Base-by-base conservation (phyloP, 1,140 invertebrate genomes). In the Lineus longissimus region DNA sequence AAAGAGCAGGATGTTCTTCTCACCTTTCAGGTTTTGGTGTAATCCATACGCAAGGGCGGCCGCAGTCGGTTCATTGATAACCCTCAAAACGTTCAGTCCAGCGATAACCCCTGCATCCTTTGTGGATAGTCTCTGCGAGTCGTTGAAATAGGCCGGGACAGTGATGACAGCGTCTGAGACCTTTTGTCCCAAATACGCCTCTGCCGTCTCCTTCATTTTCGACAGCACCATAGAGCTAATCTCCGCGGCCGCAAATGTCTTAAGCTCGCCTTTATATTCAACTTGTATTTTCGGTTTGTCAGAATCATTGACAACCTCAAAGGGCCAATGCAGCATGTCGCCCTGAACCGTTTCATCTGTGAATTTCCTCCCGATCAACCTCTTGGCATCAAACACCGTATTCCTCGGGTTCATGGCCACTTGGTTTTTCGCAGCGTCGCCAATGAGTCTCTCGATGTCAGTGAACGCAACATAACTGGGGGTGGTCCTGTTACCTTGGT, bases 181-280 rank as follows among this genome's bases (percentile, higher is more conserved):
- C 61, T 85, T 94, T 82, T 98, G 96, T 60, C 95, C 95, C 47
- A 98, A 85, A 78, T 97, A 98, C 59, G 94, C 94, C 82, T 98
- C 95, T 36, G 96, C 95, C 33, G 93, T 96, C 84, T 98, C 95
- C 85, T 95, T 98, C 95, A 98, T 98, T 83, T 98, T 98, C 19
- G 87, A 88, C 33, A 98, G 84, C 30, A 98, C 94, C 95, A 98
- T 98, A 63, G 95, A 94, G 54, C 94, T 96, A 69, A 98, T 94
- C 86, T 98, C 95, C 84, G 98, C 95, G 31, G 96, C 94, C 7
- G 94, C 91, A 79, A 98, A 98, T 9, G 9, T 89, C 62, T 85
- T 43, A 92, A n/a, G n/a, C n/a, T n/a, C n/a, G 87, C 86, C 58
- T 13, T 43, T 19, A 62, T 82, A 82, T 23, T 76, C 66, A 0